phyloP scores from a whole-genome alignment of 2,888 invertebrate species.

The Selenia dentaria region DNA sequence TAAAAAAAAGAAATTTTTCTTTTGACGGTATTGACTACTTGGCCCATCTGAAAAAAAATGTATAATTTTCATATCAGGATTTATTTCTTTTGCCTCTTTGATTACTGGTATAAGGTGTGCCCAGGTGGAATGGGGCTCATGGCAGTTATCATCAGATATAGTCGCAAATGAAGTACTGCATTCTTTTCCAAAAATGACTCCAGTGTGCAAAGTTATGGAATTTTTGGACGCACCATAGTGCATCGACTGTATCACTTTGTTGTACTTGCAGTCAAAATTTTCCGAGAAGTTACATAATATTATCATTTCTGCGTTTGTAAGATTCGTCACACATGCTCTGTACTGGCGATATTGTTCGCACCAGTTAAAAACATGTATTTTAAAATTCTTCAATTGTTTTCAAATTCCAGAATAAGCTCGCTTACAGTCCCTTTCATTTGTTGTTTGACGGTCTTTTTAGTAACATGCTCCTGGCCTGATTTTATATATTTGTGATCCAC shows the following conservation, averaged over 20 bases:
- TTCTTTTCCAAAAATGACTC: background rate
- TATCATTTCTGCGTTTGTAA: constrained; percentile 9
- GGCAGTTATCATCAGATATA: constrained; percentile 10
- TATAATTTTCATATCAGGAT: background rate
- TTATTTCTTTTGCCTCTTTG: background rate
- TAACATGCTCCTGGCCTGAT: constrained; percentile 2
- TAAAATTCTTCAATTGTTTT: constrained; percentile 8
- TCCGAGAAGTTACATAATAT: constrained; percentile 16
- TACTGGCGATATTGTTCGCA: constrained; percentile 19
- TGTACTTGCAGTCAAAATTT: constrained; percentile 16
- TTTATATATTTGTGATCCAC: constrained; percentile 4
- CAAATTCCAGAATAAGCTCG: background rate
- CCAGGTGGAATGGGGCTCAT: constrained; percentile 12
- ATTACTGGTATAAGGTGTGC: constrained; percentile 7
- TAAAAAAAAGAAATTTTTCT: constrained; percentile 3
- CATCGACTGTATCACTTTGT: constrained; percentile 13
- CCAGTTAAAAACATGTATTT: constrained; percentile 14
- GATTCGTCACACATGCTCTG: constrained; percentile 6
- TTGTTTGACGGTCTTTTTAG: constrained; percentile 9
- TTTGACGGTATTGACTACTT: background rate
- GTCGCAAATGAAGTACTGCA: constrained; percentile 2
- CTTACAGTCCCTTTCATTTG: constrained; percentile 5
- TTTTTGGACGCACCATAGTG: constrained; percentile 21
- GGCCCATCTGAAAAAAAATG: constrained; percentile 5
- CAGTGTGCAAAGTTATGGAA: constrained; percentile 9